Evolutionary conservation across 2,113 vertebrate species (phyloP).

Genomic region (Reinhardtius hippoglossoides): DNA sequence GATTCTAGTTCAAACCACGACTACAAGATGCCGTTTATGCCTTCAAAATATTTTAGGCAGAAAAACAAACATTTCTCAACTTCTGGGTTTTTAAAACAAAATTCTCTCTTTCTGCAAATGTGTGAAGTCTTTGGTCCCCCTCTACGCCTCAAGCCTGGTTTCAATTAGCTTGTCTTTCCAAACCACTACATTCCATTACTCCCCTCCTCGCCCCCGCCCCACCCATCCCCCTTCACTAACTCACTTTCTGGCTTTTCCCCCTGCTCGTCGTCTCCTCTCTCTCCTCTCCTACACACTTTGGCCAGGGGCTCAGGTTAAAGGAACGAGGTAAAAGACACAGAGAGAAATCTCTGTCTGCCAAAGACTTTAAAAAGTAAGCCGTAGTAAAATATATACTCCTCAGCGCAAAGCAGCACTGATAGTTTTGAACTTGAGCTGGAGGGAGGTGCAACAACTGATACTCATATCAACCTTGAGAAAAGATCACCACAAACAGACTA

Average conservation of each 20-base stretch:
- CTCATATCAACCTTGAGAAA: background rate
- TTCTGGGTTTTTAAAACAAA: constrained; percentile 36
- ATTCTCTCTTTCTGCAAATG: constrained; percentile 62
- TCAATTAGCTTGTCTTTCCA: constrained; percentile 89
- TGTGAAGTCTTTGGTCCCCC: constrained; percentile 56
- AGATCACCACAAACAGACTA: background rate
- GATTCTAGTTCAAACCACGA: background rate
- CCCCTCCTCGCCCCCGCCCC: constrained; percentile 65
- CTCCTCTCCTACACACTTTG: constrained; percentile 65
- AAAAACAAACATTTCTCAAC: constrained; percentile 1
- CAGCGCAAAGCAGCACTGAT: constrained; percentile 8
- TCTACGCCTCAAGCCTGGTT: constrained; percentile 83
- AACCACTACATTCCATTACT: constrained; percentile 88
- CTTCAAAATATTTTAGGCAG: background rate
- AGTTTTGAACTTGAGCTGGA: constrained; percentile 20
- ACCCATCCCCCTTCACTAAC: constrained; percentile 61
- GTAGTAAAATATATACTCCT: constrained; percentile 4
- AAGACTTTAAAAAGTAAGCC: constrained; percentile 26
- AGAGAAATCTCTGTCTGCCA: constrained; percentile 36
- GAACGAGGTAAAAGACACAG: constrained; percentile 66
- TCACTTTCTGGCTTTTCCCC: constrained; percentile 62
- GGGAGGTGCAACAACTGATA: background rate
- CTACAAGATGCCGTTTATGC: background rate
- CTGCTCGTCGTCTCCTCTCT: constrained; percentile 25
- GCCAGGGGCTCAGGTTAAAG: constrained; percentile 68